Evolutionary conservation across 1,140 invertebrate species (phyloP).

Genomic region (Papilio polytes): DNA sequence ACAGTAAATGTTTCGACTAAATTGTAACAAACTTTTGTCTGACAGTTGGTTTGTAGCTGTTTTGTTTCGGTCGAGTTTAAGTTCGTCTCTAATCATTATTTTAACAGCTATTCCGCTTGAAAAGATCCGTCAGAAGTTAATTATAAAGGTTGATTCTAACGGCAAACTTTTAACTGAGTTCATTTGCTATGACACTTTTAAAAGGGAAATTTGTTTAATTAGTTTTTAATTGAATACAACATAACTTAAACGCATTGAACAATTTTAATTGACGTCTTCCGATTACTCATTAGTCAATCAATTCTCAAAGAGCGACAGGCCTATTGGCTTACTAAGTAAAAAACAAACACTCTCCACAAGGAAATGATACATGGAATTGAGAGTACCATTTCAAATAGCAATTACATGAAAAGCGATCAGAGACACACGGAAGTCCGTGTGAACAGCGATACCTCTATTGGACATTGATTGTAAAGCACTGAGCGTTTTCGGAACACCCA

Average conservation of each 20-base stretch:
- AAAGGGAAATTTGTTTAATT: background rate
- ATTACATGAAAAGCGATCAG: constrained; percentile 24
- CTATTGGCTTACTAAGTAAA: background rate
- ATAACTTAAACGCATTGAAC: too few species aligned
- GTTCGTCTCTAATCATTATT: constrained; percentile 21
- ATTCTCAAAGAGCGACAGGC: too few species aligned
- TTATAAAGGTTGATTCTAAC: background rate
- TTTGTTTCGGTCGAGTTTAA: constrained; percentile 21
- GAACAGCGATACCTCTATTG: constrained; percentile 27
- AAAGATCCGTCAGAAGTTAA: constrained; percentile 13
- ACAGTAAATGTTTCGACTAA: background rate
- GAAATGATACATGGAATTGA: background rate
- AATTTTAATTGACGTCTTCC: too few species aligned
- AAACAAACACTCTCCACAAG: background rate
- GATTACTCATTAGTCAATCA: too few species aligned
- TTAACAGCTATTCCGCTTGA: constrained; percentile 5
- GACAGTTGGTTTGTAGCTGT: constrained; percentile 21
- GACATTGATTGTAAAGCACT: constrained; percentile 23
- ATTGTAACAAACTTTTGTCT: background rate
- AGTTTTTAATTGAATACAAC: background rate
- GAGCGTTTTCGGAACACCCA: constrained; percentile 3
- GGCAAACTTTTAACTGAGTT: constrained; percentile 17
- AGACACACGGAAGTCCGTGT: constrained; percentile 17
- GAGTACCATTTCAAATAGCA: constrained; percentile 8
- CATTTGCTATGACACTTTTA: constrained; percentile 5